Conservation (phyloP, 2,113 vertebrate species). For the Pan troglodytes region NHGRI_mPanTro3-v2.1_pri NC_072402.2:70492501-70493000, state of each 20-base stretch:
- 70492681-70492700: background rate
- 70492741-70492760: background rate
- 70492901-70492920: background rate
- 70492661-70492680: background rate
- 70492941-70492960: background rate
- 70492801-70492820: background rate
- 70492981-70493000: background rate
- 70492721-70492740: background rate
- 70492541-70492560: background rate
- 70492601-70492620: background rate
- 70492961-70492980: background rate
- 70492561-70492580: background rate
- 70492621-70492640: background rate
- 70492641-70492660: background rate
- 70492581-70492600: conserved; percentile 19
- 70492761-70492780: background rate
- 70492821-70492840: background rate
- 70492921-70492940: conserved; percentile 15
- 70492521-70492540: background rate
- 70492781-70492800: background rate
- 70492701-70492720: background rate
- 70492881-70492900: background rate
- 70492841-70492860: background rate
- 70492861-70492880: background rate
- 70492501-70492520: background rate